Base-by-base conservation (phyloP, 1,140 invertebrate genomes). In the Drosophila suzukii region DNA sequence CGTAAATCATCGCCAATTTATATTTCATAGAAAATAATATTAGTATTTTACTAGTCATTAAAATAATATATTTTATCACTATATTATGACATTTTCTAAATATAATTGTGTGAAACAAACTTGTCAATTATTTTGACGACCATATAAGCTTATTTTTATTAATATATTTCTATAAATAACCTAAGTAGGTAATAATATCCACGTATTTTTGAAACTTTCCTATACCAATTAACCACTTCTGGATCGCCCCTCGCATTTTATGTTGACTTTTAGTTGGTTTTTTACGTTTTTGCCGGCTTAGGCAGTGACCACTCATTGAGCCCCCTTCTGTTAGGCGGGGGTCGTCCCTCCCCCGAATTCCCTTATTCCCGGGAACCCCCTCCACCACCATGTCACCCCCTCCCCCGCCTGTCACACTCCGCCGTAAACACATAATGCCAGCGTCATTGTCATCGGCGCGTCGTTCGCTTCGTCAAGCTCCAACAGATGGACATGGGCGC, bases 401-500 rank as follows among this genome's bases (percentile, higher is more conserved):
- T 5, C 41, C 15, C 2, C 24, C 24, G 10, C 41, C 65, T 44
- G 27, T 62, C 67, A 66, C 46, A 60, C 47, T 51, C 55, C 20
- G 20, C 15, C 46, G 66, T 77, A 77, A 77, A 73, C 73, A 49
- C 44, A 71, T 79, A 61, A 76, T 62, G 53, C 47, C 61, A 70
- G 74, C 63, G 51, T 70, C 73, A 77, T 61, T 77, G 75, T 75
- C 70, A 72, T 62, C 44, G 51, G 47, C 44, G 70, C n/a, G 68
- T 36, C 47, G 13, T 32, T 44, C 17, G 32, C 17, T 39, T 66
- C 83, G 83, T 88, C 84, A 89, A 83, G 83, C 84, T 80, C 84
- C 73, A 89, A 83, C 83, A 89, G 79, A 27, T 81, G 79, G 72
- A 51, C 44, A 72, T 75, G 55, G 62, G 66, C 66, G 67, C 54